Evolutionary conservation across 1,140 invertebrate species (phyloP).

Genomic region (Lasioglossum baleicum): DNA sequence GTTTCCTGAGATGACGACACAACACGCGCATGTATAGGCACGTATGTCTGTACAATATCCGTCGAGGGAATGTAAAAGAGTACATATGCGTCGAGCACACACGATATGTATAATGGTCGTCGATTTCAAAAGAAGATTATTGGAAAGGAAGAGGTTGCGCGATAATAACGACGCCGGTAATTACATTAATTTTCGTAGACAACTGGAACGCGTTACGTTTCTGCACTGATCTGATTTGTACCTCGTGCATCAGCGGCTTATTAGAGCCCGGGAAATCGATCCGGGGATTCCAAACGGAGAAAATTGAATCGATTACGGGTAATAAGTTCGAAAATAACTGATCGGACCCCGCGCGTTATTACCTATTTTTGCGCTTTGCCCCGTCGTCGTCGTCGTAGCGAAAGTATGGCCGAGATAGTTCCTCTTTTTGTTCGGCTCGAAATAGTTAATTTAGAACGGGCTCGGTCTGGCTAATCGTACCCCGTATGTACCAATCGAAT

Average conservation of each 20-base stretch:
- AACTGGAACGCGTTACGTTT: neutral
- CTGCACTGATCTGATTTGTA: neutral
- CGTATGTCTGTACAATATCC: neutral
- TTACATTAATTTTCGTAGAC: conserved; percentile 13
- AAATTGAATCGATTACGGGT: conserved; percentile 1
- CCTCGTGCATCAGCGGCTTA: neutral
- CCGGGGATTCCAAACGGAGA: neutral
- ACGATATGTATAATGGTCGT: neutral
- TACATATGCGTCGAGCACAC: too few species aligned
- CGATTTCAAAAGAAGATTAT: conserved; percentile 30
- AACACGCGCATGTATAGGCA: neutral
- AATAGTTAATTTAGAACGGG: neutral
- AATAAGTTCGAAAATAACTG: conserved; percentile 8
- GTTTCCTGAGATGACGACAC: conserved; percentile 37
- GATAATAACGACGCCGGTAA: neutral
- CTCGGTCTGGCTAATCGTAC: neutral
- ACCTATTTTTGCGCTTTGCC: neutral
- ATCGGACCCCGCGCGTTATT: neutral
- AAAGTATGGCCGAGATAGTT: conserved; percentile 10
- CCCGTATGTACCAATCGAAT: neutral
- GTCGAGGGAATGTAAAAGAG: neutral
- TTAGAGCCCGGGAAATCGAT: neutral
- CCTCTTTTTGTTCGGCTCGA: neutral
- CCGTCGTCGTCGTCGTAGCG: neutral
- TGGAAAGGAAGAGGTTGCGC: neutral